Base-by-base conservation (phyloP, 2,797 vertebrate species). In the Tiaroga cobitis region DNA sequence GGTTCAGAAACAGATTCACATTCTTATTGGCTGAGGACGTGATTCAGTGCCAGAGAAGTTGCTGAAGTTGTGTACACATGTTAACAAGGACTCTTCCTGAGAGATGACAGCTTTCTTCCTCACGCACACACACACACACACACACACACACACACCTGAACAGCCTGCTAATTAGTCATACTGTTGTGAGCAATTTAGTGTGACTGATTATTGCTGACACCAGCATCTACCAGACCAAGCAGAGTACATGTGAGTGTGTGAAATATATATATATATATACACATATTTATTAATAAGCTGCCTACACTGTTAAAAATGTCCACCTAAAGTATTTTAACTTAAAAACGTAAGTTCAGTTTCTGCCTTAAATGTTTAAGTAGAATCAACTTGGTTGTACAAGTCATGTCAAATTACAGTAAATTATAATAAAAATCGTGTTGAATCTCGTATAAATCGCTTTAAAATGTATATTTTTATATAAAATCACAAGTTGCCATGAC, bases 81-180 rank as follows among this genome's bases (percentile, higher is more conserved):
- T 56, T 59, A 54, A 32, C 29, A 34, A 54, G 73, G 29, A 24
- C 21, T 76, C 34, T 59, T 61, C 54, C 96, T 97, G 97, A 97
- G 96, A 97, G 97, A 97, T 97, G 97, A 97, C 96, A 97, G 96
- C 95, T 97, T 97, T 96, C 97, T 97, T 97, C 97, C 97, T 97
- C 96, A 95, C 97, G 10, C 41, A 41, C 41, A 41, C 41, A 41
- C 41, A 10, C 9, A 11, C 41, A 43, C 41, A 43, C 41, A 43
- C 74, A 82, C 95, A 95, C 94, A 98, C 98, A 96, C 97, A 97
- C 96, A 96, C 97, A 37, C 95, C 94, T 97, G n/a, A n/a, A n/a
- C 96, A 97, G 97, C 97, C 96, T 98, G 96, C 97, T 99, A 99
- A 99, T 99, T 98, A 98, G 96, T 97, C 96, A 97, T 98, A 93